Evolutionary conservation across 2,797 vertebrate species (phyloP).

Genomic region (Merluccius polli): DNA sequence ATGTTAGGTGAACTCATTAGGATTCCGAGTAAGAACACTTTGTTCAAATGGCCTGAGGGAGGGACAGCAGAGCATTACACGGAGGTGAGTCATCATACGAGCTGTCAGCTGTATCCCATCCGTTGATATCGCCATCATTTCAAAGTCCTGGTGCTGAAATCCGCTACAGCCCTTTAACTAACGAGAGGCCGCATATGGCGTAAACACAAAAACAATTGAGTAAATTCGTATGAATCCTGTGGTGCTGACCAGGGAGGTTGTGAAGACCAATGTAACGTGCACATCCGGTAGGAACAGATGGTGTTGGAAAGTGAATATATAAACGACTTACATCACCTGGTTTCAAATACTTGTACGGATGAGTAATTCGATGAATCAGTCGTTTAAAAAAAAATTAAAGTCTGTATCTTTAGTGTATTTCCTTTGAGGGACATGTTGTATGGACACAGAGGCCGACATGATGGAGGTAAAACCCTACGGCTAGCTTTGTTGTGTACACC

Average conservation of each 20-base stretch:
- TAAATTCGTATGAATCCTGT: not conserved
- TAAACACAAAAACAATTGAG: not conserved
- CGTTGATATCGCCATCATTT: not conserved
- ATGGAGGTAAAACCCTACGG: slow-evolving; percentile 26
- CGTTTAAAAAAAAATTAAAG: too few species aligned
- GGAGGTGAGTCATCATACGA: not conserved
- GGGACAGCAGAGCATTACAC: too few species aligned
- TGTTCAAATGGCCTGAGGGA: not conserved
- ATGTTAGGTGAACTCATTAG: not conserved
- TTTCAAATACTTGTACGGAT: too few species aligned
- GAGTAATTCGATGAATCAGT: not conserved
- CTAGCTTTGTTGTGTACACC: slow-evolving; percentile 35
- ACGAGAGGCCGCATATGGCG: not conserved
- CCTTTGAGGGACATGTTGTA: slow-evolving; percentile 11
- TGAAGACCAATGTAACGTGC: not conserved
- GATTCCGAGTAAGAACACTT: not conserved
- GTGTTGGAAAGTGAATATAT: too few species aligned
- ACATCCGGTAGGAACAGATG: not conserved
- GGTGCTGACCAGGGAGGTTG: not conserved
- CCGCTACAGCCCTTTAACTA: not conserved
- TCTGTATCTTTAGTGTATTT: not conserved
- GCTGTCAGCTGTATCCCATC: too few species aligned
- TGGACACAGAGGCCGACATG: slow-evolving; percentile 28
- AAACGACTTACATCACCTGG: too few species aligned
- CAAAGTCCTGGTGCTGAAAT: not conserved